These are phyloP conservation scores for Ferdinandea cuprea DNA, from an alignment of 2,888 invertebrate species.

Conservation along the genomic window DNA sequence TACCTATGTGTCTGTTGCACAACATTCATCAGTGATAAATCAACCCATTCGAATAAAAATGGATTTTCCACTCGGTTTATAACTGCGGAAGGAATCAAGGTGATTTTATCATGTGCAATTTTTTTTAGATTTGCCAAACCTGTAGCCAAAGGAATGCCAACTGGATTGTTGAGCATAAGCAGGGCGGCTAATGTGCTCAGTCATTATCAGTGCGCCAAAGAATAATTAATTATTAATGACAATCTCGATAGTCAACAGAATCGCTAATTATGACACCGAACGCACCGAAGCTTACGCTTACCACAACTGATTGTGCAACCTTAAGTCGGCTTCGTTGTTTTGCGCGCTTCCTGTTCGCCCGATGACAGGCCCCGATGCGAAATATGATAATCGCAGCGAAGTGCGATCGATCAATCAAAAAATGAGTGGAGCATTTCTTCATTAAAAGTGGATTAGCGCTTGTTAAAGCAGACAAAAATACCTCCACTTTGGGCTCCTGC, in stretches of 20 bases:
- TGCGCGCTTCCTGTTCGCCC: conserved; percentile 4
- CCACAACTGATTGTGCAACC: background rate
- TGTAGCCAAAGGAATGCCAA: background rate
- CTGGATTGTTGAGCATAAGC: background rate
- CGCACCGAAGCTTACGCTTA: conserved; percentile 15
- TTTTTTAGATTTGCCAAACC: background rate
- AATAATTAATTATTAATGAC: conserved; percentile 46
- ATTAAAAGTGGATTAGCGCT: conserved; percentile 33
- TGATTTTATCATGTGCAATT: background rate
- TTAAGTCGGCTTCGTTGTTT: conserved; percentile 16
- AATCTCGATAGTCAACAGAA: conserved; percentile 27
- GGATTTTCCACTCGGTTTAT: conserved; percentile 2
- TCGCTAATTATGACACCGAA: conserved; percentile 40
- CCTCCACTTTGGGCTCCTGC: conserved; percentile 10
- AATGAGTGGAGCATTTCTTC: conserved; percentile 9
- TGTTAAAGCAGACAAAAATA: background rate
- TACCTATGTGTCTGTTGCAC: background rate
- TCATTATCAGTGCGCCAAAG: background rate
- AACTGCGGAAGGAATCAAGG: background rate
- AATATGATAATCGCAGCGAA: conserved; percentile 20
- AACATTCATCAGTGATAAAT: conserved; percentile 31
- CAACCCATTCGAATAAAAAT: conserved; percentile 20
- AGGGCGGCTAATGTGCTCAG: conserved; percentile 2
- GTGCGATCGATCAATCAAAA: conserved; percentile 63
- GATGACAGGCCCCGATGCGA: conserved; percentile 6